phyloP scores from a whole-genome alignment of 2,797 vertebrate species.

The Phyllotis vaccarum region DNA sequence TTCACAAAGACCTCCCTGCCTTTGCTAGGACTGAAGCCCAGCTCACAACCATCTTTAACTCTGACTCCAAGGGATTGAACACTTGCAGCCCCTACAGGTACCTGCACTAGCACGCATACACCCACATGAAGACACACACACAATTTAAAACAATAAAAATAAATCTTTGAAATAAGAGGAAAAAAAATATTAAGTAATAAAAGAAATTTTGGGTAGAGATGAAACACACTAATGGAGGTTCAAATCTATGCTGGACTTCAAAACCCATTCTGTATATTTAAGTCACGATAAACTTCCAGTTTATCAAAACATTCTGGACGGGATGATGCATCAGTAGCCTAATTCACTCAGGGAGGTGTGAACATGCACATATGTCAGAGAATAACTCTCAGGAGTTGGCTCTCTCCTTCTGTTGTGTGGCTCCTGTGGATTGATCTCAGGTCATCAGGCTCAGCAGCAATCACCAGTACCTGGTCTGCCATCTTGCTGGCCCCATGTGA shows the following conservation, averaged over 20 bases:
- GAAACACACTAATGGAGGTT: background rate
- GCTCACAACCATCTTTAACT: background rate
- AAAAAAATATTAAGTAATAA: background rate
- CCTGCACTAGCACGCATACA: background rate
- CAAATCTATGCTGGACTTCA: background rate
- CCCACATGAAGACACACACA: background rate
- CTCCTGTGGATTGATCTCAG: background rate
- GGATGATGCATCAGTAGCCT: background rate
- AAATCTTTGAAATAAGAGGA: background rate
- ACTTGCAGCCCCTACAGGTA: background rate
- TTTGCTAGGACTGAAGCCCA: background rate
- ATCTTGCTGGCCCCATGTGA: background rate
- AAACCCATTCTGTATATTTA: background rate
- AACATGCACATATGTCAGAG: background rate
- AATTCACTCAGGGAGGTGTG: background rate
- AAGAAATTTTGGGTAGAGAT: background rate
- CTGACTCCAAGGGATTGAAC: background rate
- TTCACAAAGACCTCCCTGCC: background rate
- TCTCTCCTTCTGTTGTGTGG: background rate
- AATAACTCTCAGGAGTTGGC: background rate
- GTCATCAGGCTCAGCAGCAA: background rate
- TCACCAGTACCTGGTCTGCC: background rate
- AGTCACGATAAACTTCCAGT: background rate
- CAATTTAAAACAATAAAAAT: background rate
- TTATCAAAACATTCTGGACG: too few relatives aligned